A percentile compares a stretch with the other conserved stretches of the same genome.
Evolutionary conservation across 2,888 invertebrate genomes (phyloP).

Genomic region (Trissolcus brochymenae): DNA sequence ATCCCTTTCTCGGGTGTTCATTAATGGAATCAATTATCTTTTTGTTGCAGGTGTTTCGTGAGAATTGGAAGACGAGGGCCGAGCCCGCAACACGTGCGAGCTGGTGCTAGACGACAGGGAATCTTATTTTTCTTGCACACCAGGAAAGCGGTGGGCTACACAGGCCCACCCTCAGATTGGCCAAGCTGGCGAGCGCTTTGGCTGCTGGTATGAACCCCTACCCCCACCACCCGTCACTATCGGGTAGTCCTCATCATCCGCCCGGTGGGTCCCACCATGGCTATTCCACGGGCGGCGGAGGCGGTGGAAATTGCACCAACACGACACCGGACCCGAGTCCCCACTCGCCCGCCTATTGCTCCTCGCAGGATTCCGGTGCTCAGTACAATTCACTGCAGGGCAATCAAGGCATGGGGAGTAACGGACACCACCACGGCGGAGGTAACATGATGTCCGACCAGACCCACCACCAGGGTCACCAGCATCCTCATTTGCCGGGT

Average conservation of each 20-base stretch:
- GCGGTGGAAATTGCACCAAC: constrained; percentile 69
- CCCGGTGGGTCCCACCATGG: constrained; percentile 74
- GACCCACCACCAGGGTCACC: constrained; percentile 78
- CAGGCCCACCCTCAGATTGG: constrained; percentile 78
- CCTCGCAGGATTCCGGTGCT: constrained; percentile 66
- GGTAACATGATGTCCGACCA: constrained; percentile 74
- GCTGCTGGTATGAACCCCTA: constrained; percentile 92
- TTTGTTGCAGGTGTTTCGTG: constrained; percentile 66
- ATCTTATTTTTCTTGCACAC: constrained; percentile 61
- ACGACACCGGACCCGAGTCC: constrained; percentile 76
- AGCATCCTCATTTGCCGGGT: constrained; percentile 79
- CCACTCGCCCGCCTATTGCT: constrained; percentile 72
- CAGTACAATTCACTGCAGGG: constrained; percentile 66
- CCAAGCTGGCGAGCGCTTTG: constrained; percentile 91
- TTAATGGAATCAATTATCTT: constrained; percentile 48
- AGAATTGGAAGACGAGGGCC: constrained; percentile 64
- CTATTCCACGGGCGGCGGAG: constrained; percentile 74
- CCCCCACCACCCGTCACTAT: constrained; percentile 77
- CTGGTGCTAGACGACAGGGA: constrained; percentile 53
- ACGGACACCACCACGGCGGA: constrained; percentile 72
- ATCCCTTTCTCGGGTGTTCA: constrained; percentile 17
- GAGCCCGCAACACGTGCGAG: constrained; percentile 61
- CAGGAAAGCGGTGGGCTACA: constrained; percentile 72
- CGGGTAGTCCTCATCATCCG: constrained; percentile 77
- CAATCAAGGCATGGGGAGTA: constrained; percentile 71